These are phyloP conservation scores for Talpa occidentalis DNA, from an alignment of 2,113 vertebrate genomes.

Conservation along the genomic window DNA sequence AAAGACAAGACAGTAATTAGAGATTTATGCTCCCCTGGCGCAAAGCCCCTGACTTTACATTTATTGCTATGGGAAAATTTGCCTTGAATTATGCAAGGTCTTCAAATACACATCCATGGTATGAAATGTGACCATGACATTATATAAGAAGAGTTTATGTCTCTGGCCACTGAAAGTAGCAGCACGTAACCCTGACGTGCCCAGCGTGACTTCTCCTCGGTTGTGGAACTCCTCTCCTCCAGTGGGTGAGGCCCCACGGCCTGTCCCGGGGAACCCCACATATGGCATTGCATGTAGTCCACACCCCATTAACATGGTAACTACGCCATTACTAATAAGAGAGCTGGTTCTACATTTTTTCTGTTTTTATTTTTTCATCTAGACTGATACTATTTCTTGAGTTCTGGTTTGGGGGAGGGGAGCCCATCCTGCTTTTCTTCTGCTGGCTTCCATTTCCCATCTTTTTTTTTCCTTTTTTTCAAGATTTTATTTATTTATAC, in stretches of 20 bases:
- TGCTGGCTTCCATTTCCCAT: background rate
- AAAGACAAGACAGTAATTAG: conserved; percentile 42
- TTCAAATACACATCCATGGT: conserved; percentile 20
- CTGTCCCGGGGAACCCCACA: background rate
- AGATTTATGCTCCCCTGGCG: conserved; percentile 54
- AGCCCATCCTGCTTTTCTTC: background rate
- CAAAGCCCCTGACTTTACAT: background rate
- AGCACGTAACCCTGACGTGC: background rate
- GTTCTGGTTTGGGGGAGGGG: background rate
- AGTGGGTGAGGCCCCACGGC: no score
- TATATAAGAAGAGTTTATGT: conserved; percentile 7
- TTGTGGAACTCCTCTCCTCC: background rate
- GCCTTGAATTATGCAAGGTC: conserved; percentile 46
- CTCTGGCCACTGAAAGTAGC: background rate
- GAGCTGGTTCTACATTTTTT: background rate
- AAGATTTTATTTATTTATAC: no score
- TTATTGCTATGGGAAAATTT: conserved; percentile 53
- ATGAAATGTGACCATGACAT: conserved; percentile 46
- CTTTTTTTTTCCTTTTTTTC: no score
- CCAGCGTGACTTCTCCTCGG: background rate
- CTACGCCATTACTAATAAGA: background rate
- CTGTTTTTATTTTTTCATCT: background rate
- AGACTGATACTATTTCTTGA: background rate
- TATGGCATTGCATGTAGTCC: accelerated
- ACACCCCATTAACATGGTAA: background rate